These are phyloP conservation scores for Acanthurus lineatus DNA, from an alignment of 2,797 vertebrate genomes.

Conservation along the genomic window DNA sequence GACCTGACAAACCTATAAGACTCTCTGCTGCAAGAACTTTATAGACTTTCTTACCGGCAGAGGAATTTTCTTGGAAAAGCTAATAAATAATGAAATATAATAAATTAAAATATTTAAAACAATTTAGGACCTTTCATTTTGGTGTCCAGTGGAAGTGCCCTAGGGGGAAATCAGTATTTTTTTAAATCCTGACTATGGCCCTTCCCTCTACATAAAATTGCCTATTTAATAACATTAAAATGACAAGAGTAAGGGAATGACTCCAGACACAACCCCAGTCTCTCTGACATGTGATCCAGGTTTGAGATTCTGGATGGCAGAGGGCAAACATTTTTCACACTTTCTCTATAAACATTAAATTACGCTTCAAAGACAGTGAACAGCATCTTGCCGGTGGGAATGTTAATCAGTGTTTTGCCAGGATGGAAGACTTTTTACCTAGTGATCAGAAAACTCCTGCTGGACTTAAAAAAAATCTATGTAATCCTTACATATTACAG, in stretches of 20 bases:
- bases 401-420: constrained; percentile 44
- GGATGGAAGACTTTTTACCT: constrained; percentile 29
- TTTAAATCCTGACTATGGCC: background rate
- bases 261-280: constrained; percentile 4
- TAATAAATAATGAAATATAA: background rate
- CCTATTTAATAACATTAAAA: background rate
- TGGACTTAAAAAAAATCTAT: background rate
- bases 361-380: constrained; percentile 61
- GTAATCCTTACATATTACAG: background rate
- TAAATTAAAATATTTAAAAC: background rate
- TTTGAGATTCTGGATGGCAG: constrained; percentile 39
- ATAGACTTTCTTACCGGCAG: background rate
- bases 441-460: constrained; percentile 20
- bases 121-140: background rate
- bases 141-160: background rate
- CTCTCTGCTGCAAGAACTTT: background rate
- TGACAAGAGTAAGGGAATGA: constrained; percentile 25
- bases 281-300: constrained; percentile 13
- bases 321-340: constrained; percentile 54
- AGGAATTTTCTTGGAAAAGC: background rate
- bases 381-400: constrained; percentile 55
- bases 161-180: background rate
- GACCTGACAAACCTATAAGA: background rate
- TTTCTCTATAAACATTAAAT: constrained; percentile 64
- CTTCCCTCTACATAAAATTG: background rate